A percentile compares a stretch with the other conserved stretches of the same genome.
These are phyloP conservation scores for Narcine bancroftii DNA, from an alignment of 2,113 vertebrate species.

Conservation along the genomic window DNA sequence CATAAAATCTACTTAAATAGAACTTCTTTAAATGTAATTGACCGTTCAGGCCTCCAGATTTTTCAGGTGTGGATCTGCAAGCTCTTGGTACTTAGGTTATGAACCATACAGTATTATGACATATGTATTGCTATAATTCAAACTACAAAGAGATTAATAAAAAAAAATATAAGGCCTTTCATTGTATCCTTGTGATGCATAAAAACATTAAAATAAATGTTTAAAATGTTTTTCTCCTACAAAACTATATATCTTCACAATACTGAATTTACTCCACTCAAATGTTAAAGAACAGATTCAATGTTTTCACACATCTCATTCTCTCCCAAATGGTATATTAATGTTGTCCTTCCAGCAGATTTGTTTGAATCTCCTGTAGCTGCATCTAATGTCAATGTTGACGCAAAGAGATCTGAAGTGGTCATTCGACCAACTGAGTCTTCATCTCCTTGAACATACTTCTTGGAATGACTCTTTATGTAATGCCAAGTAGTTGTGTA, in stretches of 20 bases:
- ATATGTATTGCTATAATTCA: conserved; percentile 14
- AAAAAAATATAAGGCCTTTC: neutral
- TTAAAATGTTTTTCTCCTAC: conserved; percentile 16
- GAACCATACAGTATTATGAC: neutral
- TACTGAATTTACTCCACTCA: neutral
- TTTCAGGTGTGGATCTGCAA: conserved; percentile 9
- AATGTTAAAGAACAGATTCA: conserved; percentile 51
- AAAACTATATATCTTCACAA: conserved; percentile 26
- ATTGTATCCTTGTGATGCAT: neutral
- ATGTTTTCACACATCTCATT: conserved; percentile 56
- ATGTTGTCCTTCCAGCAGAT: conserved; percentile 56
- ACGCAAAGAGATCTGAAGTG: conserved; percentile 58
- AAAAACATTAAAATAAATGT: conserved; percentile 34
- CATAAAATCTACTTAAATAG: conserved; percentile 7
- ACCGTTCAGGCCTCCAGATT: neutral
- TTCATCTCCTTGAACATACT: conserved; percentile 60
- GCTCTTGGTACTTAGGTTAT: neutral
- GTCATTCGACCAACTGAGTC: conserved; percentile 51
- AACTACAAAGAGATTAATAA: conserved; percentile 11
- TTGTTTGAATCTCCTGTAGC: conserved; percentile 57
- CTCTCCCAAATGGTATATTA: conserved; percentile 62
- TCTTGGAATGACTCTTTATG: conserved; percentile 58
- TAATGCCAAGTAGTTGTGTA: conserved; percentile 61
- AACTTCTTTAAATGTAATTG: neutral
- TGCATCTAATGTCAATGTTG: conserved; percentile 59